Percentiles rank a stretch among this genome's conserved stretches.
These are phyloP conservation scores for Genyomyrus donnyi DNA, from an alignment of 2,113 vertebrate genomes.

Conservation along the genomic window DNA sequence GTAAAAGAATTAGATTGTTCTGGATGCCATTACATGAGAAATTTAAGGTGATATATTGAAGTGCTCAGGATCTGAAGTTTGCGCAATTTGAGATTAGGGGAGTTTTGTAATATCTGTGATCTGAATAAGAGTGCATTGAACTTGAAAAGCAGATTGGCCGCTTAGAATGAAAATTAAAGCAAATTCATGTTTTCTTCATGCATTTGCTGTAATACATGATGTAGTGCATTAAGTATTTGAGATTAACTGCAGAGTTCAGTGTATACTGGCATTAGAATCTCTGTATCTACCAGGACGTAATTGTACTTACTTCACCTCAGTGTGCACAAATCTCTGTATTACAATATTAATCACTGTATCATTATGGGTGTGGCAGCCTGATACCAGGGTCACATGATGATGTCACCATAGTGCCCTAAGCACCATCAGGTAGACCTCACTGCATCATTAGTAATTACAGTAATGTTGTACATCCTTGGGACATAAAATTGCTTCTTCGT, in stretches of 20 bases:
- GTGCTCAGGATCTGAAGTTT: not conserved
- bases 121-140: not conserved
- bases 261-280: not conserved
- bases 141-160: not conserved
- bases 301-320: not conserved
- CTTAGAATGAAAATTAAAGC: not conserved
- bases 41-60: not conserved
- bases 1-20: not conserved
- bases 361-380: not conserved
- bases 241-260: not conserved
- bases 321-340: not conserved
- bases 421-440: not conserved
- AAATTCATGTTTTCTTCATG: not conserved
- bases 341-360: not conserved
- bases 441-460: not conserved
- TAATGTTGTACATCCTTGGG: not conserved
- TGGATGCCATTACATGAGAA: not conserved
- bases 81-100: not conserved
- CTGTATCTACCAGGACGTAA: not conserved
- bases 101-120: not conserved
- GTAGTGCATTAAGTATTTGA: not conserved
- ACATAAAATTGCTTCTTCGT: not conserved
- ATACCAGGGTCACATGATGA: not conserved
- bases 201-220: not conserved
- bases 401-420: not conserved